Conservation (phyloP, 2,113 vertebrate species). For the Uria aalge region DNA sequence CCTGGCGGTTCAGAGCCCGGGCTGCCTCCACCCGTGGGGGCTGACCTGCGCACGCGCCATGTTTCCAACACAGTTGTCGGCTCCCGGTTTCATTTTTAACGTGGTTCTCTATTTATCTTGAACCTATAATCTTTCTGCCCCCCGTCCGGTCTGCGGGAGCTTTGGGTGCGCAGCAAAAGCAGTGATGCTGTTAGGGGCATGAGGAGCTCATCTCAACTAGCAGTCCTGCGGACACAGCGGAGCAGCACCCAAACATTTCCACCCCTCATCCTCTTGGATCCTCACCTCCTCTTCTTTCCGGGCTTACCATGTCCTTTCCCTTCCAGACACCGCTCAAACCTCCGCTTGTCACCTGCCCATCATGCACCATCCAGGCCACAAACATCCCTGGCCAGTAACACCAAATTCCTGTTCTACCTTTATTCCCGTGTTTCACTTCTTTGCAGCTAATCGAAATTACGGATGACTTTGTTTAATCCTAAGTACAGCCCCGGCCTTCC, state of each 20-base stretch:
- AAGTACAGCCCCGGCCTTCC: not conserved
- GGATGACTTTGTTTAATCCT: not conserved
- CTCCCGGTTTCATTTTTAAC: not conserved
- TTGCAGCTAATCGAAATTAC: not conserved
- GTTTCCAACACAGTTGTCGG: rapidly evolving
- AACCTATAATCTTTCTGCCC: not conserved
- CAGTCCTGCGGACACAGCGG: not conserved
- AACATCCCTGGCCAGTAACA: not conserved
- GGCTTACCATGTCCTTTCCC: not conserved
- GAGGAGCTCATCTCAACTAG: not conserved
- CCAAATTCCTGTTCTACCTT: not conserved
- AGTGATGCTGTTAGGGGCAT: not conserved
- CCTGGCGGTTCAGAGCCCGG: not conserved
- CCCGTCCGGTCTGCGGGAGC: not conserved
- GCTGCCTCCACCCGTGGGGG: not conserved
- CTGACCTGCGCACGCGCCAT: not conserved
- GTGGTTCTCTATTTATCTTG: not conserved
- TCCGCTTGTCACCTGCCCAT: not conserved
- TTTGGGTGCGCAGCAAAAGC: not conserved
- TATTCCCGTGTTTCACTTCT: not conserved
- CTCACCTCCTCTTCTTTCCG: not conserved
- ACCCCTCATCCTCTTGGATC: not conserved
- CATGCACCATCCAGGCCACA: not conserved
- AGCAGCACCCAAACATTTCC: not conserved
- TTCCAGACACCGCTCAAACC: not conserved